phyloP scores from a whole-genome alignment of 2,113 vertebrate genomes.

The Lynx canadensis region DNA sequence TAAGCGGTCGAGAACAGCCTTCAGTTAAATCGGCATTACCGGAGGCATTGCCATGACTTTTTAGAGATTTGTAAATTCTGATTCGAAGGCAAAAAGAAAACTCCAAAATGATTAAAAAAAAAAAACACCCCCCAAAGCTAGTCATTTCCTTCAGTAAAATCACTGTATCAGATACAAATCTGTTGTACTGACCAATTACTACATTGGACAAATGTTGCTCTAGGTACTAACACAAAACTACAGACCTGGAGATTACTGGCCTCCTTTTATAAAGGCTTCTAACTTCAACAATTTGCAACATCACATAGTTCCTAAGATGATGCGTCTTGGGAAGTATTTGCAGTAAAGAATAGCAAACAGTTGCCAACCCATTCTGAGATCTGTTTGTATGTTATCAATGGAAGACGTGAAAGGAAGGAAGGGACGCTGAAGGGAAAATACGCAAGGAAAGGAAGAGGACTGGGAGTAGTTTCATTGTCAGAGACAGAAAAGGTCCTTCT shows the following conservation, averaged over 20 bases:
- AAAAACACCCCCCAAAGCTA: neutral
- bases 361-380: neutral
- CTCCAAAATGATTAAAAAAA: neutral
- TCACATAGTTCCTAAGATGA: neutral
- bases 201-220: neutral
- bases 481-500: neutral
- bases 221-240: neutral
- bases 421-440: neutral
- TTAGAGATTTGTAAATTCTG: slow-evolving; percentile 44
- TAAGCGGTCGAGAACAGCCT: neutral
- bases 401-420: neutral
- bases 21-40: neutral
- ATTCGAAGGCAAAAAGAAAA: slow-evolving; percentile 29
- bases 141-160: neutral
- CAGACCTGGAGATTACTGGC: neutral
- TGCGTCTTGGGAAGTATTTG: neutral
- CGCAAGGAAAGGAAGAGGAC: neutral
- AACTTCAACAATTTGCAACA: neutral
- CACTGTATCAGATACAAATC: neutral
- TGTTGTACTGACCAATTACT: neutral
- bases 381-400: neutral
- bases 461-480: neutral
- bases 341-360: neutral
- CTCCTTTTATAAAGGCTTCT: neutral
- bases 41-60: neutral